These are phyloP conservation scores for Hydropotes inermis DNA, from an alignment of 2,113 vertebrate species.

Conservation along the genomic window DNA sequence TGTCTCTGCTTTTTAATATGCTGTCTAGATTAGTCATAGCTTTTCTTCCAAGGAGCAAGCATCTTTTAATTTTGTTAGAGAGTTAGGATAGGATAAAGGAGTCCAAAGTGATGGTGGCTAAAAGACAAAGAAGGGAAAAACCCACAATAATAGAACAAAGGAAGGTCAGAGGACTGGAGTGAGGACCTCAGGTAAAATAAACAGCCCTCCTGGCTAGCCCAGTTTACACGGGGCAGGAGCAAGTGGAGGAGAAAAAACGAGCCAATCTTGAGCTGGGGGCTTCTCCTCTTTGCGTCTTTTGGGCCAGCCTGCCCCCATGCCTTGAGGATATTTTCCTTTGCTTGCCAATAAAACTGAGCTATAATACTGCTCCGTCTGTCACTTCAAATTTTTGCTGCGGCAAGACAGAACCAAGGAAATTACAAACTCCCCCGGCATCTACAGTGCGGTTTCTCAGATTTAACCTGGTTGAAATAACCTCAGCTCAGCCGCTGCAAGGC, in stretches of 20 bases:
- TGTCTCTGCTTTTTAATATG: background rate
- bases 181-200: background rate
- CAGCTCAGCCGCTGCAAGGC: rapidly evolving
- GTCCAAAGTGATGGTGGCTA: background rate
- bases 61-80: background rate
- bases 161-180: background rate
- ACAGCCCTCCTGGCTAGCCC: background rate
- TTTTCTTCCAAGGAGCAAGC: background rate
- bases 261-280: background rate
- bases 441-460: rapidly evolving
- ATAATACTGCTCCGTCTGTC: background rate
- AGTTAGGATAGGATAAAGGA: background rate
- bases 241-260: background rate
- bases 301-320: rapidly evolving
- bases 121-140: background rate
- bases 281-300: background rate
- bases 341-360: background rate
- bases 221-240: background rate
- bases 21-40: background rate
- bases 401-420: background rate
- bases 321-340: background rate
- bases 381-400: background rate
- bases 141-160: background rate
- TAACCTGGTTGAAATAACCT: background rate
- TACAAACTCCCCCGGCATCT: background rate